Percentiles rank a stretch among this genome's conserved stretches.
Evolutionary conservation across 2,113 vertebrate genomes (phyloP).

Genomic region (Nanger granti): DNA sequence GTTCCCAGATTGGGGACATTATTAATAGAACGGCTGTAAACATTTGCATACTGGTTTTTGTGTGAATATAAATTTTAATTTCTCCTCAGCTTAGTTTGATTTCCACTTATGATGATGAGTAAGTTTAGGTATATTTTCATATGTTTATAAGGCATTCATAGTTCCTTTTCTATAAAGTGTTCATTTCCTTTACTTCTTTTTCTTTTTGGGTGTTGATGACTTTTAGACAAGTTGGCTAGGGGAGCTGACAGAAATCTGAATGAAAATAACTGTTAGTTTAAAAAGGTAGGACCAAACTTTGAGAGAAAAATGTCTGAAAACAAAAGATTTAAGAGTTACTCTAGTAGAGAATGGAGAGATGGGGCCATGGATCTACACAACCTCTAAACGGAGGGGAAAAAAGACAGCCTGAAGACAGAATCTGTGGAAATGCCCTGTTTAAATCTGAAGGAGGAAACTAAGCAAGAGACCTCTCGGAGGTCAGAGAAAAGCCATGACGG

Average conservation of each 20-base stretch:
- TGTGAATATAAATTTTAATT: not conserved
- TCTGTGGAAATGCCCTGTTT: not conserved
- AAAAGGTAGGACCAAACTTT: not conserved
- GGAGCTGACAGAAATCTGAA: not conserved
- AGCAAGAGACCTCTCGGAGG: not conserved
- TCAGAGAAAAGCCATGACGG: not conserved
- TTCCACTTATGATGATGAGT: not conserved
- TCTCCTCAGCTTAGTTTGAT: not conserved
- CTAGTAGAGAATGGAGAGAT: not conserved
- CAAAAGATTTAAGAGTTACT: not conserved
- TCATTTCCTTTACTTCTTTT: not conserved
- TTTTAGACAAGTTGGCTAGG: not conserved
- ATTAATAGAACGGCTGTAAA: not conserved
- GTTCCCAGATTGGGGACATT: not conserved
- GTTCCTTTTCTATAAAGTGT: not conserved
- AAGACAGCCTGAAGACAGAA: not conserved
- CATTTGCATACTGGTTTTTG: not conserved
- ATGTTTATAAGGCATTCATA: not conserved
- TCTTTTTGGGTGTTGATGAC: not conserved
- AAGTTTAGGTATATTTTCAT: not conserved
- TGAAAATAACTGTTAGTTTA: not conserved
- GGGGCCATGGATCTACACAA: not conserved
- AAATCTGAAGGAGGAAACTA: not conserved
- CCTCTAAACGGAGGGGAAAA: not conserved
- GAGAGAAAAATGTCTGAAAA: not conserved